Conservation (phyloP, 1,140 invertebrate genomes). For the Harlomillsia oculata region DNA sequence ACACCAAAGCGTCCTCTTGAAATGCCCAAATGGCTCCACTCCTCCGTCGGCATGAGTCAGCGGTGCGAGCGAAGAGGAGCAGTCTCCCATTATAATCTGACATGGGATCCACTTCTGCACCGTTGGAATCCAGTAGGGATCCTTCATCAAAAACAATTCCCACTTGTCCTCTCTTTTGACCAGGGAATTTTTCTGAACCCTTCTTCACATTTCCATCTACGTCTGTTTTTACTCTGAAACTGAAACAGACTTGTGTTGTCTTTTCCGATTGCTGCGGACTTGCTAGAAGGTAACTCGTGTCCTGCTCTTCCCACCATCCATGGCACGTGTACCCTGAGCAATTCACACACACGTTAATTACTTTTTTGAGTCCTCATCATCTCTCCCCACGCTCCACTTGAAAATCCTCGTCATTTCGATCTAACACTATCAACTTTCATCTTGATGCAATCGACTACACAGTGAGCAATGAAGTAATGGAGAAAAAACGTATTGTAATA, state of each 20-base stretch:
- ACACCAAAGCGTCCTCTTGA: conserved; percentile 28
- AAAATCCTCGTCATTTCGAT: too few species aligned
- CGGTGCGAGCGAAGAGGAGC: conserved; percentile 33
- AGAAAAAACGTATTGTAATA: too few species aligned
- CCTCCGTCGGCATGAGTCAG: conserved; percentile 33
- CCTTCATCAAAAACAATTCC: conserved; percentile 12
- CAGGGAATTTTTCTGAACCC: not conserved
- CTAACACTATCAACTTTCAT: too few species aligned
- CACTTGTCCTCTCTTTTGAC: conserved; percentile 3
- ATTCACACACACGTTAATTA: too few species aligned
- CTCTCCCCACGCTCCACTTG: too few species aligned
- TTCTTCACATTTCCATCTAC: not conserved
- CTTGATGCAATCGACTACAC: too few species aligned
- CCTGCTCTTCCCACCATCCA: conserved; percentile 62
- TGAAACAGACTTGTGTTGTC: not conserved
- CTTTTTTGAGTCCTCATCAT: too few species aligned
- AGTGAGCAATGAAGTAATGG: too few species aligned
- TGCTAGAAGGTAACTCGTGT: conserved; percentile 63
- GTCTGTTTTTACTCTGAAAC: too few species aligned
- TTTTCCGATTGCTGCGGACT: conserved; percentile 48
- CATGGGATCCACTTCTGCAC: conserved; percentile 10
- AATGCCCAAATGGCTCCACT: conserved; percentile 30
- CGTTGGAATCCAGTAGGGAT: not conserved
- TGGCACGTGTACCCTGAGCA: conserved; percentile 78
- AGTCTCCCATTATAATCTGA: conserved; percentile 19